Percentiles rank a stretch among this genome's conserved stretches.
phyloP scores from a whole-genome alignment of 2,888 invertebrate genomes.

The Lochmaea capreae region DNA sequence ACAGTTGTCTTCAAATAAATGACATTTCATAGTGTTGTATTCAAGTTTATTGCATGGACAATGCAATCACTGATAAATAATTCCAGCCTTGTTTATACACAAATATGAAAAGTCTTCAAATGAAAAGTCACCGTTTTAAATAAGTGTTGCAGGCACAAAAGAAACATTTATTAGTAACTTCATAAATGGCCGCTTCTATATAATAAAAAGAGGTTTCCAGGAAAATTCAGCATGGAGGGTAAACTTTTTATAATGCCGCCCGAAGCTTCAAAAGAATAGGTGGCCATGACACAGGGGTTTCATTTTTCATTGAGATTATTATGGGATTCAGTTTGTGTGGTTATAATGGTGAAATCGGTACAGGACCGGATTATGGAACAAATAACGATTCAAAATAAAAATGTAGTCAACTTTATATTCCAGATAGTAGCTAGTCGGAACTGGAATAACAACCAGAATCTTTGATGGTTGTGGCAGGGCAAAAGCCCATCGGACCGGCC shows the following conservation, averaged over 20 bases:
- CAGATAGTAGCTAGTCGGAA: too few relatives aligned
- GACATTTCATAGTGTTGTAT: too few relatives aligned
- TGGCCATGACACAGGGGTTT: conserved; percentile 26
- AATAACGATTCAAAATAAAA: too few relatives aligned
- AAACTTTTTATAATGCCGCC: conserved; percentile 17
- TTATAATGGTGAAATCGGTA: background rate
- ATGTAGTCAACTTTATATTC: too few relatives aligned
- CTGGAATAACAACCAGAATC: too few relatives aligned
- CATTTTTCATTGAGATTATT: conserved; percentile 27
- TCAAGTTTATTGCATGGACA: too few relatives aligned
- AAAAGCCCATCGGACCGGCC: too few relatives aligned
- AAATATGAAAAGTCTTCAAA: background rate
- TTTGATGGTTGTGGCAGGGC: too few relatives aligned
- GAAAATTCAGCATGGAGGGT: conserved; percentile 39
- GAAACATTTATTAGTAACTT: conserved; percentile 22
- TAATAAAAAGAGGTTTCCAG: conserved; percentile 13
- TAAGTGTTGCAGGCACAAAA: conserved; percentile 2
- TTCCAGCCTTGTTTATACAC: too few relatives aligned
- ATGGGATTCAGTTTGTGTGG: conserved; percentile 14
- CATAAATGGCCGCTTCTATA: conserved; percentile 6
- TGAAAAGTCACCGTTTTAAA: conserved; percentile 15
- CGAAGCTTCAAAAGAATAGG: conserved; percentile 22
- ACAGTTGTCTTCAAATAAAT: too few relatives aligned
- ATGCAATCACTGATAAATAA: too few relatives aligned
- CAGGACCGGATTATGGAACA: background rate